Base-by-base conservation (phyloP, 2,888 invertebrate genomes). In the Eudemis profundana region DNA sequence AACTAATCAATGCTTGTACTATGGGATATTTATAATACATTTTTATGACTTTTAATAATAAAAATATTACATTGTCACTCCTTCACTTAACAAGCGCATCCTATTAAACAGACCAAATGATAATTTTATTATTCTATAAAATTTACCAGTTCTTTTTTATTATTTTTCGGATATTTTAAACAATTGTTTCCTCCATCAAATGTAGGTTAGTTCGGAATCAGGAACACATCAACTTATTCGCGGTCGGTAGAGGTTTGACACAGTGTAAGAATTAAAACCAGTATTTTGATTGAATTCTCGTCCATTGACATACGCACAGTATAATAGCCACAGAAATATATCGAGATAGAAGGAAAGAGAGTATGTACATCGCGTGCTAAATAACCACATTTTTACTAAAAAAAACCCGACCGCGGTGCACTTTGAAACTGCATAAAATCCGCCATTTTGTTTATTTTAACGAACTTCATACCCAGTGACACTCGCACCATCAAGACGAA, bases 181-280 rank as follows among this genome's bases (percentile, higher is more conserved):
- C 42, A 51, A 51, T 51, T 36, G 33, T 50, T 51, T 36, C 21
- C 36, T 38, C 36, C 36, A 36, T 36, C 33, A 51, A 36, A 36
- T 19, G 21, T 14, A 21, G 14, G 36, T 36, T 51, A 21, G 38
- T 14, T 38, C 21, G 21, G 10, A 53, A 53, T 53, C 21, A 53
- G 38, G 51, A 19, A 36, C 14, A 38, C 53, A 53, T 53, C 40
- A 53, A 23, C 38, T 15, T 10, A 21, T 15, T 29, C 29, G 27
- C 4, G 15, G 49, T 38, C 33, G 53, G 38, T 40, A 23, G 38
- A 53, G 23, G 15, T 38, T 8, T 14, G 17, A 14, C 15, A 14
- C 38, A 23, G 21, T 23, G 2, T 51, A 51, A 36, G 7, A 19
- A 36, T 40, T 19, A 5, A 10, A 5, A n/a, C 7, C 51, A 51